These are phyloP conservation scores for Sisyra nigra DNA, from an alignment of 2,888 invertebrate genomes.

Conservation along the genomic window DNA sequence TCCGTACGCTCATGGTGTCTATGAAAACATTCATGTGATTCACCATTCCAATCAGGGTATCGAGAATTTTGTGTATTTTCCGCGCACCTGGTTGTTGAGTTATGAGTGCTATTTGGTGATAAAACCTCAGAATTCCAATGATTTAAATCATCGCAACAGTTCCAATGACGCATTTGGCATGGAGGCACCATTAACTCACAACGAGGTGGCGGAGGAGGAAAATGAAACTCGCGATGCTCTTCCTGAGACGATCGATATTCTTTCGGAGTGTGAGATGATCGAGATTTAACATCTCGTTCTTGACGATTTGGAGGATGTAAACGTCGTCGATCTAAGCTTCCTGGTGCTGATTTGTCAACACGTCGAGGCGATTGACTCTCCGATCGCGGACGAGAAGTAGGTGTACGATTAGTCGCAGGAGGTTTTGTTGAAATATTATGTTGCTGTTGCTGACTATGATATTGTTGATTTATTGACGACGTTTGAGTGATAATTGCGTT, in stretches of 20 bases:
- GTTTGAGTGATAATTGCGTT: constrained; percentile 11
- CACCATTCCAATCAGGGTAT: constrained; percentile 2
- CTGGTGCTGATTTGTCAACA: constrained; percentile 24
- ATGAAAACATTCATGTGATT: constrained; percentile 35
- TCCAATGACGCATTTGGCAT: background rate
- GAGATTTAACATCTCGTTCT: constrained; percentile 46
- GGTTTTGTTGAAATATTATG: constrained; percentile 6
- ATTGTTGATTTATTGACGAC: background rate
- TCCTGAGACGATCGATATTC: background rate
- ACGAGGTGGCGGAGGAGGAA: constrained; percentile 8
- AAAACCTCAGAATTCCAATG: background rate
- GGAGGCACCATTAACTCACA: constrained; percentile 3
- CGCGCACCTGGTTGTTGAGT: constrained; percentile 10
- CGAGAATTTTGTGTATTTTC: constrained; percentile 8
- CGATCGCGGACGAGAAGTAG: constrained; percentile 7
- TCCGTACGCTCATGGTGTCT: constrained; percentile 34
- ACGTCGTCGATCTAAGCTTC: constrained; percentile 39
- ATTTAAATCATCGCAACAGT: background rate
- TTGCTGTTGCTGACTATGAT: constrained; percentile 3
- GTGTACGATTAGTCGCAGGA: constrained; percentile 7
- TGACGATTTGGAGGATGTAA: constrained; percentile 31
- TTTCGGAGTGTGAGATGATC: constrained; percentile 39
- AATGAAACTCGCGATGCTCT: constrained; percentile 6
- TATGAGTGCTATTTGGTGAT: constrained; percentile 22
- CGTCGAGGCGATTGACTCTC: constrained; percentile 19